Evolutionary conservation across 2,888 invertebrate species (phyloP), one percentile per base, ranked within the genome.

Genomic region (Zhengitettix transpicula): DNA sequence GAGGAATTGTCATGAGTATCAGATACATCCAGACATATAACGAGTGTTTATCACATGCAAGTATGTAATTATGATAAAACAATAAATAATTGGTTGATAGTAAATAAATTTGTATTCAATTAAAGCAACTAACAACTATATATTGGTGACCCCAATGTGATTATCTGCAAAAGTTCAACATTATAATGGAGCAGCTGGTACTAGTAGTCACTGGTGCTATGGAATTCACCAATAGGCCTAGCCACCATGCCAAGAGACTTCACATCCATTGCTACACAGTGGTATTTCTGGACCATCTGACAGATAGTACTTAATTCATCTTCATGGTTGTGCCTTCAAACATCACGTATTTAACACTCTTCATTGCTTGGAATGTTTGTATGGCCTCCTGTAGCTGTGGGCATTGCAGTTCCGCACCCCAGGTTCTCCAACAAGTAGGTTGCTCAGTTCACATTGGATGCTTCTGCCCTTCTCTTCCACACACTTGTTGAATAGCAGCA

Each of bases 181-280:
- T 99, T 99, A 73, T 96, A 96, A 71, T 90, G 83, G 65, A 99
- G 76, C 65, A 97, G 80, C 72, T 96, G 95, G 74, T 97, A 97
- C 70, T 93, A 90, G 71, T 93, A 94, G 71, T 93, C 93, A 16
- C 90, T 89, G 58, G 90, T 89, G 60, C 90, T 91, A 68, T 91
- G 81, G 71, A 93, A 93, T 76, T 92, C 92, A 57, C 99, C 99
- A 67, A 98, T 91, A 0, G 99, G 99, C 62, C 97, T 80, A 16
- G 98, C 98, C 28, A 96, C 95, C 28, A 96, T 94, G 56, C 96
- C 96, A 7, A 99, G 99, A 76, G 99, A 99, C 74, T 99, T 99
- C 28, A 99, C 99, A 73, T 99, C 99, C 87, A 83, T 83, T 5
- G 83, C 82, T 59, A 83, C 78, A 70, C 76, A 82, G 63, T 76